A percentile compares a stretch with the other conserved stretches of the same genome.
Evolutionary conservation across 2,797 vertebrate species (phyloP).

Genomic region (Sarcophilus harrisii): DNA sequence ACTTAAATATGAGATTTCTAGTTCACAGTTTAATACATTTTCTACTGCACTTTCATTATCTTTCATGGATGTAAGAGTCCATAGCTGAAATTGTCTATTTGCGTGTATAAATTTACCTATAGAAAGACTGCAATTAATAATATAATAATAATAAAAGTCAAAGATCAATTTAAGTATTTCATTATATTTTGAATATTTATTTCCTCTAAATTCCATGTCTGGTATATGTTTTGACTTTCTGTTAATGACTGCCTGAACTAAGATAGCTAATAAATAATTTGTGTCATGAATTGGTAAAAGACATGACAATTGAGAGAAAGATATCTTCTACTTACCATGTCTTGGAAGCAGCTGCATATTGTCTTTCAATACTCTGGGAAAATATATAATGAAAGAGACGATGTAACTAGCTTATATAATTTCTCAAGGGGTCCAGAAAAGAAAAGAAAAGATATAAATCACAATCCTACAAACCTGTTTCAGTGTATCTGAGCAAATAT

Average conservation of each 20-base stretch:
- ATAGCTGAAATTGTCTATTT: neutral
- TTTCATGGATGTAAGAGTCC: neutral
- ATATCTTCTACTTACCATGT: neutral
- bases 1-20: neutral
- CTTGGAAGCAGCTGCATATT: conserved; percentile 14
- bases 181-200: neutral
- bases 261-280: conserved; percentile 23
- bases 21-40: neutral
- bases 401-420: neutral
- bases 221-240: neutral
- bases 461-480: conserved; percentile 22
- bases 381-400: neutral
- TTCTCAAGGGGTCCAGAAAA: neutral
- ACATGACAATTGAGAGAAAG: neutral
- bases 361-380: conserved; percentile 26
- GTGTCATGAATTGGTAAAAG: neutral
- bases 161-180: neutral
- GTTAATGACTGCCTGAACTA: neutral
- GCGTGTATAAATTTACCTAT: neutral
- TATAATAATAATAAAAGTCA: neutral
- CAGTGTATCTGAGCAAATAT: conserved; percentile 46
- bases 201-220: neutral
- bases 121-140: neutral
- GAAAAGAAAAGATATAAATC: conserved; percentile 5
- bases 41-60: neutral